Percentiles rank a stretch among this genome's conserved stretches.
These are phyloP conservation scores for Syndactyla subalaris DNA, from an alignment of 2,797 vertebrate genomes.

Conservation along the genomic window DNA sequence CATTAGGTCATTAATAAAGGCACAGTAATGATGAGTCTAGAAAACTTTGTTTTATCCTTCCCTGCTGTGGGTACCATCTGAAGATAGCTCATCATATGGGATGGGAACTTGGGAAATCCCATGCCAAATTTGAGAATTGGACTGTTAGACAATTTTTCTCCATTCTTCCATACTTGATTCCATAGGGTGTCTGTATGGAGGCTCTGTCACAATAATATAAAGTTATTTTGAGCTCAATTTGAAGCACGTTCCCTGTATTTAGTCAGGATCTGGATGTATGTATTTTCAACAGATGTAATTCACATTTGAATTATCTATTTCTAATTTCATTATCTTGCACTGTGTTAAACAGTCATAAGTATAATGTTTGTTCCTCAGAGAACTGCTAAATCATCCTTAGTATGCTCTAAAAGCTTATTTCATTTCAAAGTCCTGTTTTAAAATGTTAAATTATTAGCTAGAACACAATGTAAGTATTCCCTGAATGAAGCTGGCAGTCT, in stretches of 20 bases:
- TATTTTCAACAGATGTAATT: not conserved
- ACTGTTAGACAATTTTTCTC: not conserved
- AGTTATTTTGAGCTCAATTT: not conserved
- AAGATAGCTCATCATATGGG: not conserved
- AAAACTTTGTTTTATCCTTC: not conserved
- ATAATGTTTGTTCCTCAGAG: conserved; percentile 20
- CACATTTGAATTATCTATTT: conserved; percentile 2
- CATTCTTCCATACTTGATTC: not conserved
- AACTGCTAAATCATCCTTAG: not conserved
- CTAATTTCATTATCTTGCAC: not conserved
- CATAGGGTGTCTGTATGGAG: not conserved
- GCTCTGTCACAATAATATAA: not conserved
- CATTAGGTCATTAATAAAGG: not conserved
- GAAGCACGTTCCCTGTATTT: not conserved
- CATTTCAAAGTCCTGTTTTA: conserved; percentile 4
- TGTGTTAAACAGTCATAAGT: not conserved
- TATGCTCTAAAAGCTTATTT: conserved; percentile 24
- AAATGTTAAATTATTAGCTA: conserved; percentile 35
- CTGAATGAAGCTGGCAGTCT: not conserved
- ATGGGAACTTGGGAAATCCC: not conserved
- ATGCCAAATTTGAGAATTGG: not conserved
- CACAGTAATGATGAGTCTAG: not conserved
- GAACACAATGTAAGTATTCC: conserved; percentile 21
- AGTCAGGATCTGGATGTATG: not conserved
- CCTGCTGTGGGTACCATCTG: not conserved